Conservation (phyloP, 2,797 vertebrate species). For the Sebastes oblongus region DNA sequence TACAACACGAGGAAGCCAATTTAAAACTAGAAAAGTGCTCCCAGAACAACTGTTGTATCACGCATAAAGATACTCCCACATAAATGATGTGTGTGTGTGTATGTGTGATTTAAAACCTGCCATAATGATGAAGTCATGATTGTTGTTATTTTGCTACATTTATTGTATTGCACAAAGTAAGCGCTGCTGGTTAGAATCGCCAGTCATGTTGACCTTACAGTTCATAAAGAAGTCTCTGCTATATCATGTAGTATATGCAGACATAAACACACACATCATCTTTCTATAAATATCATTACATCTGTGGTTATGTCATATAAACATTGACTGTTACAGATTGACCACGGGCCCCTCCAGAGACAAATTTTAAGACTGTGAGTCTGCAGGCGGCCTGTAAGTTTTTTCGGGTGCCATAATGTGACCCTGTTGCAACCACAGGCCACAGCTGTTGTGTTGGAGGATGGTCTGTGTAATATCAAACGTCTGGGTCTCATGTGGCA, state of each 20-base stretch:
- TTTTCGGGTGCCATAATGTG: neutral
- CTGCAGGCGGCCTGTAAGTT: neutral
- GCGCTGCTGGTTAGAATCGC: neutral
- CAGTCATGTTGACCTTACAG: neutral
- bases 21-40: neutral
- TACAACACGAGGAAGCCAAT: neutral
- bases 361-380: neutral
- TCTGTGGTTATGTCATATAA: slow-evolving; percentile 16
- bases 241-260: no score
- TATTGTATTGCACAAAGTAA: neutral
- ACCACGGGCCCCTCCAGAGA: slow-evolving; percentile 2
- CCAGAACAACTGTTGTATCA: neutral
- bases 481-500: neutral
- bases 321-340: neutral
- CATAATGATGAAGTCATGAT: neutral
- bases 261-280: neutral
- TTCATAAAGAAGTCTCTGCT: neutral
- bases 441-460: neutral
- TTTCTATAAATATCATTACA: neutral
- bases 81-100: neutral
- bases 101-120: neutral
- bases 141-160: neutral
- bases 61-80: neutral
- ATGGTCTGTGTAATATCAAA: slow-evolving; percentile 15
- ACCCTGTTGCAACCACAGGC: slow-evolving; percentile 4